Evolutionary conservation across 2,797 vertebrate genomes (phyloP), one percentile per base, ranked within the genome.

Genomic region (Epinephelus awoara): DNA sequence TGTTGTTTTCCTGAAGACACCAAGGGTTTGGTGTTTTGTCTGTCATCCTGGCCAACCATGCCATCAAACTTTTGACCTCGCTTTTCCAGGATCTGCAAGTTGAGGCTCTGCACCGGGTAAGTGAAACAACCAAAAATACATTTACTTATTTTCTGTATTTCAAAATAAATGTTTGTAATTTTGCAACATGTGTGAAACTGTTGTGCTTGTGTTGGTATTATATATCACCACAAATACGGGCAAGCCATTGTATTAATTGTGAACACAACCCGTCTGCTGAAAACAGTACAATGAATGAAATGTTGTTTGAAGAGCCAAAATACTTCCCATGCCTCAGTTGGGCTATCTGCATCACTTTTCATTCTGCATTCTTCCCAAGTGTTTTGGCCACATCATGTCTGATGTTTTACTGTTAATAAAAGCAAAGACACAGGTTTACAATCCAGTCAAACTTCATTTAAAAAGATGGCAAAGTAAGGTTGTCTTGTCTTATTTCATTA

Each of bases 71-170:
- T 77, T 92, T 99, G 74, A 97, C 97, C 0, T 99, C 98, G 0
- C 97, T 99, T 46, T 99, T 99, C 92, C 98, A 99, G 90, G 98
- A 99, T 89, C 93, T 99, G 70, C 98, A 99, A 78, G 98, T 99
- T 61, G 98, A 99, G 80, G 98, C 98, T 0, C 90, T 99, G 66
- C 97, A 99, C 87, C 95, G 97, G 94, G 98, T 99, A 85, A 89
- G 91, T 73, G 17, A 75, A 56, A 5, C 4, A 71, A 72, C 25
- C 3, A 49, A 11, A 51, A 44, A 70, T 15, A 7, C 2, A 5
- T 2, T 23, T 64, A 5, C 2, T 23, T 64, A 14, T 18, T 50
- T 21, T 57, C 6, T 51, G 0, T 40, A 56, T 50, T 3, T 38
- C 5, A 6, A 29, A 29, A 29, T 6, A 29, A 29, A 29, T 29